Evolutionary conservation across 2,888 invertebrate genomes (phyloP), one percentile per base, ranked within the genome.

Genomic region (Calliphora vomitoria): DNA sequence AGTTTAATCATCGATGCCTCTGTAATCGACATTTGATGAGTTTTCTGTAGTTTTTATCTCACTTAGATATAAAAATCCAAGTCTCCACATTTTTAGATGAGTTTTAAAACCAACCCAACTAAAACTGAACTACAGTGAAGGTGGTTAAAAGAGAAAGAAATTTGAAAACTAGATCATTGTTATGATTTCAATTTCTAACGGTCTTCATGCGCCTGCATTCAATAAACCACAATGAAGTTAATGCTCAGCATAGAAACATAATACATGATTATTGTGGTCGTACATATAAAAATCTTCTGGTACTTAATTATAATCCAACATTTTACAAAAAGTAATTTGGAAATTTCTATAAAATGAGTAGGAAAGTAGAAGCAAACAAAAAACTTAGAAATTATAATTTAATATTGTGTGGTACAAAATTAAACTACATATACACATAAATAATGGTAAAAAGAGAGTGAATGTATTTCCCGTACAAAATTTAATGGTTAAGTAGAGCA

Each of bases 21-120:
- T 79, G 66, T 85, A 87, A 87, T 87, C 82, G 87, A 85, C 72
- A 85, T 85, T 85, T 87, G 87, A 87, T 87, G 87, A 85, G 84
- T 74, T 62, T 85, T 35, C 55, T 35, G 38, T 11, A 15, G 15
- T 6, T 31, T 47, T 25, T 69, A 4, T 47, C 44, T 2, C n/a
- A 25, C 25, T 50, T 47, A 20, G 47, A n/a, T 58, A 47, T 25
- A 69, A n/a, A 68, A 64, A 38, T 35, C n/a, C 18, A 35, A 62
- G n/a, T n/a, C 35, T 31, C n/a, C 50, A 15, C 4, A 8, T 5
- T 31, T 69, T 47, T 2, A 20, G 68, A 41, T 18, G n/a, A 3
- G 1, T 47, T 41, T 58, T 58, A 5, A 55, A 55, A 31, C 13
- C 60, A 35, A 4, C 13, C 5, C 3, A 31, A 38, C 55, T 18